phyloP scores from a whole-genome alignment of 2,113 vertebrate species.

The Bothrops jararaca region DNA sequence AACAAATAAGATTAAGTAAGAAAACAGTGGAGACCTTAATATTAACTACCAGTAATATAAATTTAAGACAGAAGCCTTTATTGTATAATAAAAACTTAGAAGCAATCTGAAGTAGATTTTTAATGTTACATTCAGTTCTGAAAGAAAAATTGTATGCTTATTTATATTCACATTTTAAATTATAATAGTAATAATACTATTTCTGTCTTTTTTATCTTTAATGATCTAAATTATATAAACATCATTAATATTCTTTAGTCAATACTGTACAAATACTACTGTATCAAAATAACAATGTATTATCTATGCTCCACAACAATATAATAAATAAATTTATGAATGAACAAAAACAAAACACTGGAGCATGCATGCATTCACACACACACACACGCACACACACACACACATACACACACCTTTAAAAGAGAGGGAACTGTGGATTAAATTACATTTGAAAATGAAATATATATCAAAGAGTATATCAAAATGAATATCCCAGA shows the following conservation, averaged over 20 bases:
- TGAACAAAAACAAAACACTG: neutral
- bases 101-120: neutral
- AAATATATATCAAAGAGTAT: neutral
- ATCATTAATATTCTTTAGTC: neutral
- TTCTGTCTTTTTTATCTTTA: neutral
- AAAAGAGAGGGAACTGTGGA: neutral
- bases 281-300: neutral
- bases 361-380: neutral
- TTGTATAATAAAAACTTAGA: neutral
- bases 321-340: neutral
- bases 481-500: neutral
- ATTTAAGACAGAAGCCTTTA: neutral
- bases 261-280: neutral
- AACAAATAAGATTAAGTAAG: neutral
- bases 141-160: neutral
- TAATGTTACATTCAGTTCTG: neutral
- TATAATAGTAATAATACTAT: neutral
- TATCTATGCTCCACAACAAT: neutral
- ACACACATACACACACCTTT: neutral
- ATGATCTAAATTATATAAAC: neutral
- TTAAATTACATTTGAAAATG: neutral
- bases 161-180: neutral
- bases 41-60: neutral
- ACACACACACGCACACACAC: neutral
- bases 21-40: neutral